Conservation (phyloP, 2,888 invertebrate species). For the Theretra japonica region DNA sequence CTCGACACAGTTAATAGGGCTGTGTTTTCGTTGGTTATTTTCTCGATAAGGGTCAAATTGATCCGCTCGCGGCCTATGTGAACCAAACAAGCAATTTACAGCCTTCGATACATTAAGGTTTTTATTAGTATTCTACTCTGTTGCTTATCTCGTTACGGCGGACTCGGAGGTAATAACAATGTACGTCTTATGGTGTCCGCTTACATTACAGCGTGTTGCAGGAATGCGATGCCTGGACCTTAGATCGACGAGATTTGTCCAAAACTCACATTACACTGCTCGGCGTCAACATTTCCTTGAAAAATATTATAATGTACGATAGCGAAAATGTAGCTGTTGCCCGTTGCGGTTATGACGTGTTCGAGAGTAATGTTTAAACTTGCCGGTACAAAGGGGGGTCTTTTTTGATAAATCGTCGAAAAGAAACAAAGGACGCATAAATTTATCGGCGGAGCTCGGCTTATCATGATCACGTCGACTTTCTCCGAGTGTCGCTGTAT, state of each 20-base stretch:
- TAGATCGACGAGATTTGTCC: conserved; percentile 28
- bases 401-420: conserved; percentile 79
- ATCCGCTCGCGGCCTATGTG: conserved; percentile 74
- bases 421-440: conserved; percentile 83
- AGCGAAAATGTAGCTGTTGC: conserved; percentile 29
- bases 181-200: conserved; percentile 42
- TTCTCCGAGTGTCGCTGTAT: conserved; percentile 73
- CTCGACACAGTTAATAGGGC: conserved; percentile 69
- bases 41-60: conserved; percentile 81
- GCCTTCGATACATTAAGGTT: conserved; percentile 70
- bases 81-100: conserved; percentile 75
- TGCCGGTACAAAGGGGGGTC: conserved; percentile 57
- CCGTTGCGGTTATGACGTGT: conserved; percentile 57
- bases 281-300: conserved; percentile 33
- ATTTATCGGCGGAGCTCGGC: conserved; percentile 71
- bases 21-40: conserved; percentile 77
- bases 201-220: conserved; percentile 42
- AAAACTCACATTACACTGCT: conserved; percentile 11
- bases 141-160: conserved; percentile 65
- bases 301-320: conserved; percentile 38
- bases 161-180: conserved; percentile 59
- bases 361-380: conserved; percentile 47
- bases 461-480: conserved; percentile 79
- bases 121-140: conserved; percentile 68
- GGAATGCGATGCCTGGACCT: conserved; percentile 28